Conservation (phyloP, 1,140 invertebrate species). For the Calephelis nemesis region DNA sequence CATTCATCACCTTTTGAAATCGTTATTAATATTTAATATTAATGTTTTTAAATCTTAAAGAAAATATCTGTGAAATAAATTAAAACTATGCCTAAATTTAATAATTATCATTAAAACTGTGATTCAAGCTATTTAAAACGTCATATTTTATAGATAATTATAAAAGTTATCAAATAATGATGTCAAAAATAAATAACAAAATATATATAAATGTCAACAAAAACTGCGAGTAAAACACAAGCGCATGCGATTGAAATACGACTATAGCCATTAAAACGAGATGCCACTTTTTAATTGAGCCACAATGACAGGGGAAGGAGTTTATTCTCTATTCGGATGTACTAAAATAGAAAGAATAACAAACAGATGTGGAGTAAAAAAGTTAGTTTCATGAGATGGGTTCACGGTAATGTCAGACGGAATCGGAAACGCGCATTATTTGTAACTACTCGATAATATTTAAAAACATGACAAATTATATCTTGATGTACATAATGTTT, state of each 20-base stretch:
- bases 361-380: constrained; percentile 70
- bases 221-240: constrained; percentile 44
- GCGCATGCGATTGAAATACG: constrained; percentile 46
- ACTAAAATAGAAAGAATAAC: constrained; percentile 69
- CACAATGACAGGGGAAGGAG: constrained; percentile 63
- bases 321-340: constrained; percentile 51
- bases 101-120: no score
- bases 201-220: constrained; percentile 47
- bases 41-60: no score
- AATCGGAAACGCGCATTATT: constrained; percentile 25
- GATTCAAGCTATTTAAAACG: no score
- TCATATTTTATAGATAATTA: no score
- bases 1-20: no score
- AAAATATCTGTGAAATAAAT: no score
- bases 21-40: no score
- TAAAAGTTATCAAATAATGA: no score
- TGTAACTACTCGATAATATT: no score
- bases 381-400: constrained; percentile 49
- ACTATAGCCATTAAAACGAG: constrained; percentile 53
- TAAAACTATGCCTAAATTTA: no score
- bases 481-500: no score
- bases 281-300: constrained; percentile 62
- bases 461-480: no score
- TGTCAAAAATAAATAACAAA: constrained; percentile 51
- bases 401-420: constrained; percentile 36